Conservation (phyloP, 1,140 invertebrate genomes). For the Planococcus citri region DNA sequence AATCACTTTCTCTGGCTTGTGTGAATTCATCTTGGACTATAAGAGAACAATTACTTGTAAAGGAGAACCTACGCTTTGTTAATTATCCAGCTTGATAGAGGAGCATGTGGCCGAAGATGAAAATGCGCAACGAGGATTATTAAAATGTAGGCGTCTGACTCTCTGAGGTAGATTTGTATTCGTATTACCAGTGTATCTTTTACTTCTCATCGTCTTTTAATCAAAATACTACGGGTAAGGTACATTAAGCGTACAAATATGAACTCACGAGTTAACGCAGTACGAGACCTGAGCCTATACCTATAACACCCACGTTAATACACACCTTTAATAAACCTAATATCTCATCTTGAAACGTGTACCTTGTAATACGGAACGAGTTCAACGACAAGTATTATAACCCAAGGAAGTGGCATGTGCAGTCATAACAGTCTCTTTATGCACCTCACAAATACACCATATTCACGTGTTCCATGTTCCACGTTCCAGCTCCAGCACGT, state of each 20-base stretch:
- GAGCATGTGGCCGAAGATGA: background rate
- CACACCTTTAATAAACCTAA: slow-evolving; percentile 10
- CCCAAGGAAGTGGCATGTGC: too few relatives aligned
- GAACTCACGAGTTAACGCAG: background rate
- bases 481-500: too few relatives aligned
- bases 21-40: too few relatives aligned
- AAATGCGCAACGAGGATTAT: background rate
- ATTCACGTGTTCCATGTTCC: too few relatives aligned
- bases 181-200: background rate
- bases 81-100: background rate
- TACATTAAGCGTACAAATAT: background rate
- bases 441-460: background rate
- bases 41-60: too few relatives aligned
- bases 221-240: too few relatives aligned
- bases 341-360: background rate
- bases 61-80: background rate
- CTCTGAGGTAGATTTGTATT: background rate
- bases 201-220: background rate
- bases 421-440: slow-evolving; percentile 5
- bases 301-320: background rate
- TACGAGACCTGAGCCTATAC: background rate
- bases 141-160: background rate
- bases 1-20: background rate
- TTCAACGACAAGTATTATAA: background rate
- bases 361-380: slow-evolving; percentile 10